Evolutionary conservation across 2,888 invertebrate species (phyloP), one percentile per base, ranked within the genome.

Genomic region (Gastracanthus pulcherrimus): DNA sequence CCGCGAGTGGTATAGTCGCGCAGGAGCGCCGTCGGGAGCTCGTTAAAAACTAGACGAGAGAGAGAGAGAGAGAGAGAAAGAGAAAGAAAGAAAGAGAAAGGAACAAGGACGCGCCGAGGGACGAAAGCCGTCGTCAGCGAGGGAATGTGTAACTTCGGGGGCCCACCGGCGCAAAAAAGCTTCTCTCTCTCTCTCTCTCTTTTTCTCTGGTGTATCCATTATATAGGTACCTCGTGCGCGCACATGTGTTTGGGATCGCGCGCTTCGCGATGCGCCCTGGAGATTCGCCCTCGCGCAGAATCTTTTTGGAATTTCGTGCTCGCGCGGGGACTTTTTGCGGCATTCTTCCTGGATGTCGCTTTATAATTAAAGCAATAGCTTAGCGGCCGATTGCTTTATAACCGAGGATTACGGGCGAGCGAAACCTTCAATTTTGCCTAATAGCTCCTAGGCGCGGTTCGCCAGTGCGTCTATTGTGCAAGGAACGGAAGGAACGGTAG

Each of bases 21-120:
- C n/a, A n/a, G 13, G 7, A 38, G 4, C 48, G n/a, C n/a, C 16
- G 31, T 11, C 55, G n/a, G 26, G 41, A 55, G 38, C 75, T 80
- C 69, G 80, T 80, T 80, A 80, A 75, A 80, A 76, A 64, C 75
- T 80, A 80, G 76, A 74, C 48, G 71, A 62, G 74, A 13, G 31
- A 2, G 36, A 23, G 67, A 38, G 45, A 38, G n/a, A n/a, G n/a
- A n/a, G n/a, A n/a, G n/a, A n/a, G n/a, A n/a, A n/a, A n/a, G n/a
- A n/a, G n/a, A n/a, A n/a, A n/a, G n/a, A n/a, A n/a, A n/a, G n/a
- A n/a, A n/a, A n/a, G n/a, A n/a, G n/a, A n/a, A n/a, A n/a, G n/a
- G 45, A 75, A 64, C 72, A 76, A 64, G 64, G 67, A 67, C 41
- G 41, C 64, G n/a, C n/a, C n/a, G n/a, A n/a, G n/a, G n/a, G n/a